Evolutionary conservation across 1,140 invertebrate genomes (phyloP).

Genomic region (Habropoda laboriosa): DNA sequence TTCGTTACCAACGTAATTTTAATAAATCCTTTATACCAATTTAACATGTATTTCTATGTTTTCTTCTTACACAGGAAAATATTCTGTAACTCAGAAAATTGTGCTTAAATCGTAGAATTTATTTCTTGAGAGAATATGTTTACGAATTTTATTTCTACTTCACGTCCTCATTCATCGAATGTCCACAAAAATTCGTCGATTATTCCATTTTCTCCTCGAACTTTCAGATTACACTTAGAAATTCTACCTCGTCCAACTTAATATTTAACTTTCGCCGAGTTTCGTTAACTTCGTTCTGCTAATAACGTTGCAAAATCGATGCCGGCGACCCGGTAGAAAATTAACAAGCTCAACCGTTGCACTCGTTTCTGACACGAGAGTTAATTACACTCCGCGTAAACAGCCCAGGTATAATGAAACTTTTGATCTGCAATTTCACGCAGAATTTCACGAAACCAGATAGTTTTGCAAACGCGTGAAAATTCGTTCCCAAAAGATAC

Average conservation of each 20-base stretch:
- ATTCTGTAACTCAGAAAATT: no score
- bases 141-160: no score
- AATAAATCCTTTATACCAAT: no score
- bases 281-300: slow-evolving; percentile 6
- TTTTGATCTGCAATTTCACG: slow-evolving; percentile 18
- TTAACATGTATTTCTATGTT: no score
- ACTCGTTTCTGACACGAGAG: neutral
- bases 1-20: no score
- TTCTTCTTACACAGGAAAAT: no score
- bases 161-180: no score
- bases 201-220: neutral
- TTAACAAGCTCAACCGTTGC: neutral
- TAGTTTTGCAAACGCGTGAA: neutral
- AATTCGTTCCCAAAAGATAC: no score
- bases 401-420: slow-evolving; percentile 12
- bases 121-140: no score
- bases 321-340: neutral
- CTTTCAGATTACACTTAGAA: neutral
- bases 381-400: slow-evolving; percentile 27
- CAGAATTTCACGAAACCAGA: no score
- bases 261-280: slow-evolving; percentile 7
- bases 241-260: neutral
- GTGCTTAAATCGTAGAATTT: no score
- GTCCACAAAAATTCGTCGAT: neutral
- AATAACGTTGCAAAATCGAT: neutral